Conservation (phyloP, 1,140 invertebrate genomes). For the Diplogasteroides magnus region DNA sequence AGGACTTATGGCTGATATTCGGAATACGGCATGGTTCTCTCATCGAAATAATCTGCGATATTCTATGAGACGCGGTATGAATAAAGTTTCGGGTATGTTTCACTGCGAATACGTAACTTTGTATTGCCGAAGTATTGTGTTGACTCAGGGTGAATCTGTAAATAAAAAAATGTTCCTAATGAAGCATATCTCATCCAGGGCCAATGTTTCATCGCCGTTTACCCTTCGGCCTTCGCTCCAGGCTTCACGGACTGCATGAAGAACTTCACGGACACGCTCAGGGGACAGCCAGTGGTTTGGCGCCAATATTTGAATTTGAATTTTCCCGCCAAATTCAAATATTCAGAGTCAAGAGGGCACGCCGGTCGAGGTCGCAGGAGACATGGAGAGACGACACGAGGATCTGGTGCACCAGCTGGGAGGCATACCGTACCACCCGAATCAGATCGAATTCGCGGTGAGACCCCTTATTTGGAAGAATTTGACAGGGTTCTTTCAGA, state of each 20-base stretch:
- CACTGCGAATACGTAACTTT: too few relatives aligned
- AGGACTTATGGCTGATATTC: too few relatives aligned
- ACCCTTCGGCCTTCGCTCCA: conserved; percentile 75
- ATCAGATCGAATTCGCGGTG: conserved; percentile 66
- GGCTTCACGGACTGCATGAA: conserved; percentile 72
- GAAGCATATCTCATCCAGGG: conserved; percentile 60
- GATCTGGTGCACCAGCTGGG: conserved; percentile 66
- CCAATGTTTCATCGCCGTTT: conserved; percentile 82
- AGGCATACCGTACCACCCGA: conserved; percentile 73
- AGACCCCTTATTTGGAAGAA: too few relatives aligned
- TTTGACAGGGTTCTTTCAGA: conserved; percentile 11
- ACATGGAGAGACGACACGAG: conserved; percentile 72
- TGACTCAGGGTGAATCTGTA: too few relatives aligned
- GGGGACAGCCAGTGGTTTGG: conserved; percentile 57
- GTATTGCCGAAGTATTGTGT: too few relatives aligned
- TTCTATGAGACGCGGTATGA: too few relatives aligned
- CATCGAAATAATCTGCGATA: too few relatives aligned
- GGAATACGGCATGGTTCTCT: too few relatives aligned
- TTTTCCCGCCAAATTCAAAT: not conserved
- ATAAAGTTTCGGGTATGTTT: too few relatives aligned
- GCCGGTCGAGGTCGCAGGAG: conserved; percentile 74
- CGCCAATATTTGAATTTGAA: not conserved
- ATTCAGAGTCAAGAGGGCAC: conserved; percentile 64
- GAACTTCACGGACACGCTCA: conserved; percentile 59
- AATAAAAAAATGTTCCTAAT: too few relatives aligned